Base-by-base conservation (phyloP, 2,888 invertebrate species). In the Arctia plantaginis region DNA sequence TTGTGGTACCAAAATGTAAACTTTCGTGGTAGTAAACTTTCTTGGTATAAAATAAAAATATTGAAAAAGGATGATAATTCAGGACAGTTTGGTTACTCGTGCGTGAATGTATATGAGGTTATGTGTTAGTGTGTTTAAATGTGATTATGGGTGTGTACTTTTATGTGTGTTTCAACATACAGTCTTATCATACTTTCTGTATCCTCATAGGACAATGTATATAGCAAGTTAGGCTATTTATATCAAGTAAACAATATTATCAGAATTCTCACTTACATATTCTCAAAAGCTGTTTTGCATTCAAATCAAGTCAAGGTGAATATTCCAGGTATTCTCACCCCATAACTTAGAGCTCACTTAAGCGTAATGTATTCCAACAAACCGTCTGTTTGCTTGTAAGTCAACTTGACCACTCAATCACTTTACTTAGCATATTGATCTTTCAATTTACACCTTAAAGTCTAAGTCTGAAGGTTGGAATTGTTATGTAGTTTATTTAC, bases 381-480 rank as follows among this genome's bases (percentile, higher is more conserved):
- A 67, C 74, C 69, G 73, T 3, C 62, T 73, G 76, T 83, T 83
- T 82, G 79, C 72, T 55, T 35, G 44, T 66, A 71, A 79, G 72
- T 73, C 84, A 77, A 80, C 44, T 72, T 35, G 59, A 80, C 51
- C 74, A 71, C 68, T 74, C 79, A 84, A 84, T 84, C 77, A 76
- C 76, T 71, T 76, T 77, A 68, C 68, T 66, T 71, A 47, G 67
- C 47, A 41, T 55, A 44, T 65, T 66, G 39, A 66, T 41, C 23
- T 67, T 67, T 44, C 13, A 67, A 71, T 71, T 41, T 67, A 62
- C 18, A 74, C 70, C 27, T 67, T 67, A 23, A 27, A 18, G 20
- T 35, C 8, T 10, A 0, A 13, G 51, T 0, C 20, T 13, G 15
- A 66, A 66, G 51, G 71, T 71, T 71, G 30, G 33, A 13, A 70